Evolutionary conservation across 2,797 vertebrate species (phyloP), one percentile per base, ranked within the genome.

Genomic region (Esox lucius): DNA sequence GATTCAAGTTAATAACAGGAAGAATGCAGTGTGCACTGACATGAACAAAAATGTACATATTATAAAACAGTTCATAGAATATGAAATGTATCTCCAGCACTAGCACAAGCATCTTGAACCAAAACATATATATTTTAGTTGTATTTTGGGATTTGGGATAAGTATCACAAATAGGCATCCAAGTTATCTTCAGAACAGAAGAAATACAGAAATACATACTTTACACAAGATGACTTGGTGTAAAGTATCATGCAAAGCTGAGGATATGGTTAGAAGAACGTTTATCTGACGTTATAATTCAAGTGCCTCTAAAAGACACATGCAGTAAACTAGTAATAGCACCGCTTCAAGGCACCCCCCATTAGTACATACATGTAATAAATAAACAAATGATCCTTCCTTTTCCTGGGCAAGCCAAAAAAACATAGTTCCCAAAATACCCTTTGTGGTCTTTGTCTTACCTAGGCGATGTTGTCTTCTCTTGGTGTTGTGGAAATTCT

Each of bases 371-470:
- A 39, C 35, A 39, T 39, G 35, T 39, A 13, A 35, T 33, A 68
- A 26, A 12, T 56, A 53, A 68, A 68, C 28, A 59, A n/a, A n/a
- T n/a, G n/a, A n/a, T n/a, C n/a, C n/a, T 16, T 53, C 62, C 22
- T 72, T 62, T 71, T 16, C 0, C 46, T 51, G 42, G 48, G 11
- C 69, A 71, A 76, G 8, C 13, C 4, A 68, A 49, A 5, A 12
- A 17, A 8, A 70, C 79, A 65, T 64, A 22, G 62, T n/a, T 72
- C 35, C 65, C 64, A 24, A 71, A 71, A 31, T 59, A 35, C 35
- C 73, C 56, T 33, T 42, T 53, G 35, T 66, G 31, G 2, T 22
- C 24, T 65, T 39, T 33, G 22, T 4, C n/a, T 78, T 75, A 68
- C 59, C 17, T 1, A 8, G 51, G 51, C 0, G 0, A 48, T 12